Evolutionary conservation across 2,113 vertebrate species (phyloP).

Genomic region (Podilymbus podiceps): DNA sequence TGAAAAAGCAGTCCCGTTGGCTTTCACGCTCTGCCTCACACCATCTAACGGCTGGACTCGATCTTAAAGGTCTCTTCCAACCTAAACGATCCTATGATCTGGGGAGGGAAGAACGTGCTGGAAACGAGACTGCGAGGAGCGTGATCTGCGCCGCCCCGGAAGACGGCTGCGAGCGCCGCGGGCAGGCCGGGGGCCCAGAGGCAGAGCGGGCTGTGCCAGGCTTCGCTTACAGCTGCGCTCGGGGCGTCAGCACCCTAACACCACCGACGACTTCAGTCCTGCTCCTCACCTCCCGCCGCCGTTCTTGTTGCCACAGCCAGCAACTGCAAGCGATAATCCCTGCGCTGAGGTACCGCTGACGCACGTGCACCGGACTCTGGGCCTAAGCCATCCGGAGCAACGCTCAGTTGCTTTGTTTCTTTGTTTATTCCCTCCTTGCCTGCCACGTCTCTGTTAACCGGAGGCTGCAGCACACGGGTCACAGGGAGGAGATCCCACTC

Average conservation of each 20-base stretch:
- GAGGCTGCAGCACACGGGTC: neutral
- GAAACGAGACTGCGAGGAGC: neutral
- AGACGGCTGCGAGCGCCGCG: too few relatives aligned
- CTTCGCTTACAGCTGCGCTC: neutral
- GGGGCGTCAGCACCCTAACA: neutral
- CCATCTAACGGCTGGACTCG: too few relatives aligned
- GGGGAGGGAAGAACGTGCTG: neutral
- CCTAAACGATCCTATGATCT: too few relatives aligned
- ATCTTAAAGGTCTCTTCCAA: too few relatives aligned
- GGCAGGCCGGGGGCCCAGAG: neutral
- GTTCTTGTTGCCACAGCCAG: neutral
- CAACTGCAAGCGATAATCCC: fast-evolving
- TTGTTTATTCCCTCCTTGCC: too few relatives aligned
- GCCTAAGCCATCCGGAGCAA: neutral
- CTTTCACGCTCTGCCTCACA: neutral
- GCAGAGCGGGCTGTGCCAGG: neutral
- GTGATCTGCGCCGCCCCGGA: fast-evolving
- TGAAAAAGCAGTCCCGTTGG: neutral
- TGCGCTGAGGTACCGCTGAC: fast-evolving
- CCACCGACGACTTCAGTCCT: neutral
- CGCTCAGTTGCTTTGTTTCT: too few relatives aligned
- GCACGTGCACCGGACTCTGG: neutral
- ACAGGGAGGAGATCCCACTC: neutral
- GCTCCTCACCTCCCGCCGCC: neutral
- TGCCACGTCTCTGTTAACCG: neutral